phyloP scores from a whole-genome alignment of 2,113 vertebrate genomes.

The Carassius gibelio region DNA sequence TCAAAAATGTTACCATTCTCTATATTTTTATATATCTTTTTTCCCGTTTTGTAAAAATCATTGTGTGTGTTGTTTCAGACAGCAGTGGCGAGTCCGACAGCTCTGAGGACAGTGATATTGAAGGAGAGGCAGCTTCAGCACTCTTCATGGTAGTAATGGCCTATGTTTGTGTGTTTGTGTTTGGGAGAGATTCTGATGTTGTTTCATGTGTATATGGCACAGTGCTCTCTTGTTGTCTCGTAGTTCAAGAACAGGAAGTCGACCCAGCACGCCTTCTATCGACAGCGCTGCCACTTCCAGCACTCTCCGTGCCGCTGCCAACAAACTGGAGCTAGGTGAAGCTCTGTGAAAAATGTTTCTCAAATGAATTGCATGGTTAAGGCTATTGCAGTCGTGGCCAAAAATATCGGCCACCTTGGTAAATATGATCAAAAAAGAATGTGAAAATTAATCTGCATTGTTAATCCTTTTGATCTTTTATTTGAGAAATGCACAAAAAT shows the following conservation, averaged over 20 bases:
- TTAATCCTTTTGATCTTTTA: too few species aligned
- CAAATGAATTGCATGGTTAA: neutral
- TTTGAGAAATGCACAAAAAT: too few species aligned
- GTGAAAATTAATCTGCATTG: too few species aligned
- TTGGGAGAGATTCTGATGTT: neutral
- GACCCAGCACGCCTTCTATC: constrained; percentile 83
- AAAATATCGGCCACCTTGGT: too few species aligned
- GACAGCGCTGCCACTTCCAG: constrained; percentile 80
- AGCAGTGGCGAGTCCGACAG: constrained; percentile 90
- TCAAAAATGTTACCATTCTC: neutral
- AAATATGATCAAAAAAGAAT: too few species aligned
- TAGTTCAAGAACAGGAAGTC: constrained; percentile 85
- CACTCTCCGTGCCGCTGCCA: constrained; percentile 85
- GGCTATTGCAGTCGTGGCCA: too few species aligned
- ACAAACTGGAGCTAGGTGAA: constrained; percentile 85
- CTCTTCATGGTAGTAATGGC: constrained; percentile 84
- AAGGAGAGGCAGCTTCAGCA: constrained; percentile 85
- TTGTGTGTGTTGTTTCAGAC: constrained; percentile 70
- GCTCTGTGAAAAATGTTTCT: neutral
- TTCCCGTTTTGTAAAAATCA: neutral
- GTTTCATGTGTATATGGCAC: neutral
- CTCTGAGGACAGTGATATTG: constrained; percentile 93
- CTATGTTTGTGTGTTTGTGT: constrained; percentile 5
- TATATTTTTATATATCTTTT: neutral
- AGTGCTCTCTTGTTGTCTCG: constrained; percentile 38